A percentile compares a stretch with the other conserved stretches of the same genome.
Evolutionary conservation across 2,797 vertebrate genomes (phyloP).

Genomic region (Enteromius anoplus): DNA sequence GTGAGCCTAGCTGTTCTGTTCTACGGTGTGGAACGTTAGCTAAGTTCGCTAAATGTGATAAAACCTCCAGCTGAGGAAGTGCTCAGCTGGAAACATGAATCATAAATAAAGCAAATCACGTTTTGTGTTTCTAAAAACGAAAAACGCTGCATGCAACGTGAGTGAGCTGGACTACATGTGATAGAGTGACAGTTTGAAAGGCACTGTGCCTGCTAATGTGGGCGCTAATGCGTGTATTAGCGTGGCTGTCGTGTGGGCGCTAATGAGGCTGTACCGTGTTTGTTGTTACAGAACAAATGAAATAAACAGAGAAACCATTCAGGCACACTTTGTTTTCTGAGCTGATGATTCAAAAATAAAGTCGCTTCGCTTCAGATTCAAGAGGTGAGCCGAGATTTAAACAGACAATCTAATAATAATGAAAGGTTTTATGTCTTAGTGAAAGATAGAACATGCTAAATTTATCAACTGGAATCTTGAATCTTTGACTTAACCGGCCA

Average conservation of each 20-base stretch:
- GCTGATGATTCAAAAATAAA: slow-evolving; percentile 20
- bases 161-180: slow-evolving; percentile 37
- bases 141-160: slow-evolving; percentile 6
- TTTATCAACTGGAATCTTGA: background rate
- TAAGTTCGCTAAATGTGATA: slow-evolving; percentile 6
- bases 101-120: background rate
- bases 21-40: slow-evolving; percentile 1
- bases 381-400: background rate
- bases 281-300: slow-evolving; percentile 34
- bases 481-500: background rate
- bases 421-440: background rate
- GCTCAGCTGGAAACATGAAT: slow-evolving; percentile 12
- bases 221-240: slow-evolving; percentile 39
- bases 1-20: slow-evolving; percentile 5
- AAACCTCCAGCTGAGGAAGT: background rate
- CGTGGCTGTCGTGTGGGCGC: slow-evolving; percentile 14
- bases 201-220: slow-evolving; percentile 22
- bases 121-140: slow-evolving; percentile 5
- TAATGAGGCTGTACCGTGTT: slow-evolving; percentile 32
- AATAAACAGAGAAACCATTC: slow-evolving; percentile 3
- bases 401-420: background rate
- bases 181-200: slow-evolving; percentile 23
- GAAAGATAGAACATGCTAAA: slow-evolving; percentile 1
- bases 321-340: slow-evolving; percentile 37
- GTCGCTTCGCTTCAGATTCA: background rate